Conservation (phyloP, 2,113 vertebrate genomes). For the Oryzias celebensis region DNA sequence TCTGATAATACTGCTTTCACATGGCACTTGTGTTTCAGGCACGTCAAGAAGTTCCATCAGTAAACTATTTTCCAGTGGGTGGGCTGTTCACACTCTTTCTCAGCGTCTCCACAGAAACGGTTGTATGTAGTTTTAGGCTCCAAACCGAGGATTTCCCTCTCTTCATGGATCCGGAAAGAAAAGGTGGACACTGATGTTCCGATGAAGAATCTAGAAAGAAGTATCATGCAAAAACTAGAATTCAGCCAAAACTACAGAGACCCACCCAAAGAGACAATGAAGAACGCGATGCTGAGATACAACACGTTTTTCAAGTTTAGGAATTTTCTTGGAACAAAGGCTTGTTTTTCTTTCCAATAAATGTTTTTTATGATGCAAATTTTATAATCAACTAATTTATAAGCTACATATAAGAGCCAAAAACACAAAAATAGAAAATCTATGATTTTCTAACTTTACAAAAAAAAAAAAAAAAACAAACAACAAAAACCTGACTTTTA, state of each 20-base stretch:
- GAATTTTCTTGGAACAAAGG: constrained; percentile 2
- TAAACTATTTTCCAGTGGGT: constrained; percentile 96
- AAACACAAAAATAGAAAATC: too few species aligned
- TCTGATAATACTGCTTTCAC: constrained; percentile 40
- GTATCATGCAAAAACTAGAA: neutral
- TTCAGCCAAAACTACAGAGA: neutral
- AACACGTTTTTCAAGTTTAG: constrained; percentile 19
- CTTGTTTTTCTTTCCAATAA: too few species aligned
- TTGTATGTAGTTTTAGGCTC: constrained; percentile 94
- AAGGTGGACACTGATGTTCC: constrained; percentile 97
- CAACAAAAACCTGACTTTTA: too few species aligned
- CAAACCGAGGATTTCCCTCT: constrained; percentile 93
- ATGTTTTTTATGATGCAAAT: too few species aligned
- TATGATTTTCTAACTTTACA: too few species aligned
- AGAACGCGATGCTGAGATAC: neutral
- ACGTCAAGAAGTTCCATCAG: constrained; percentile 61
- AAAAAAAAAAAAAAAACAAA: too few species aligned
- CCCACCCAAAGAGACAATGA: neutral
- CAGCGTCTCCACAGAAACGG: constrained; percentile 92
- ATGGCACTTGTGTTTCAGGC: constrained; percentile 49
- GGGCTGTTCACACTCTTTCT: constrained; percentile 90
- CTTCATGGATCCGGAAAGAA: constrained; percentile 97
- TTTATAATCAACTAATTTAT: too few species aligned
- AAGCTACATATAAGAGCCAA: too few species aligned
- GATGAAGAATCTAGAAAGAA: constrained; percentile 84